A percentile compares a stretch with the other conserved stretches of the same genome.
Conservation (phyloP, 2,113 vertebrate genomes). For the Campylorhamphus procurvoides region DNA sequence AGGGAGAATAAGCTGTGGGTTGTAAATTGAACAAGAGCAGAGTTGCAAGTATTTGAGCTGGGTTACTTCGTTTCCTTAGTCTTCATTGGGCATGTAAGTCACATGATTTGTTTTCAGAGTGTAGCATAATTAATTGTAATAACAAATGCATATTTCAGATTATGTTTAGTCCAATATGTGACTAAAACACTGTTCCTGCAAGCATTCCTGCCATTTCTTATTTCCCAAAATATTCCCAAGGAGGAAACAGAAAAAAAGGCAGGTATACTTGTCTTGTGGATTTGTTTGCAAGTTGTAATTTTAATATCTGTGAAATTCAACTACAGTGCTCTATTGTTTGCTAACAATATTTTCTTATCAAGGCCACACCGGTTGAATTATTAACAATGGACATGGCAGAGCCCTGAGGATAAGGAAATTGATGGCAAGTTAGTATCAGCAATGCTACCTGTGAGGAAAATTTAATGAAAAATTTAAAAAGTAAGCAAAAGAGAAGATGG, state of each 20-base stretch:
- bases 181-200: background rate
- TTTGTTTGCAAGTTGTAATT: background rate
- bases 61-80: background rate
- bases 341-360: background rate
- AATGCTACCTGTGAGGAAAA: background rate
- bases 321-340: background rate
- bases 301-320: background rate
- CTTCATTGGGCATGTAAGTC: accelerated
- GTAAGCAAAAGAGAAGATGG: background rate
- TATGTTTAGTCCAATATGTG: background rate
- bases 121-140: background rate
- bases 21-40: background rate
- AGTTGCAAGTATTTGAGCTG: background rate
- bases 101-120: background rate
- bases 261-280: background rate
- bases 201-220: background rate
- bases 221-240: background rate
- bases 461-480: background rate
- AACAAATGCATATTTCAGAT: background rate
- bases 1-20: background rate
- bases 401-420: background rate
- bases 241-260: background rate
- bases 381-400: background rate
- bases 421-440: background rate
- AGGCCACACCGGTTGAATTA: background rate